phyloP scores from a whole-genome alignment of 2,888 invertebrate genomes.

The Sympetrum striolatum region DNA sequence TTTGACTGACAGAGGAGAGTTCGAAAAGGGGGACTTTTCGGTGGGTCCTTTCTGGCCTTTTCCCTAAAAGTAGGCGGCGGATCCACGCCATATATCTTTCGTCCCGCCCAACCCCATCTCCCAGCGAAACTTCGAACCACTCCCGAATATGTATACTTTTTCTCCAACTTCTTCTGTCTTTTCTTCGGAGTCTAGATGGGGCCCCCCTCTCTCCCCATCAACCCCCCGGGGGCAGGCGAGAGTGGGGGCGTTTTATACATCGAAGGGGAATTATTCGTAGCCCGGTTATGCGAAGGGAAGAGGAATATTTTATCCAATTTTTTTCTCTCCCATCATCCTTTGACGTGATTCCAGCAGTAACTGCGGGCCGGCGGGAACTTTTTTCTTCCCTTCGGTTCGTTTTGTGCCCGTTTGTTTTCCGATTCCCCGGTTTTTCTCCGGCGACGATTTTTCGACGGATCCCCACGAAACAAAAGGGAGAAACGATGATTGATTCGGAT shows the following conservation, averaged over 20 bases:
- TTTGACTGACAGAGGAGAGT: constrained; percentile 34
- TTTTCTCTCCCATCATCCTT: background rate
- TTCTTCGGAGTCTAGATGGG: background rate
- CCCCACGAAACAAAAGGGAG: background rate
- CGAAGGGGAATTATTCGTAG: background rate
- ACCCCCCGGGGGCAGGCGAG: background rate
- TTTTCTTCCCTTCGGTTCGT: background rate
- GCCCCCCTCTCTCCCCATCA: background rate
- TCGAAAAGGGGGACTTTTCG: background rate
- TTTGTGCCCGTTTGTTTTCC: background rate
- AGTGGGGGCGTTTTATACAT: background rate
- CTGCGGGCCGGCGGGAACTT: background rate
- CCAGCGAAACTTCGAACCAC: constrained; percentile 11
- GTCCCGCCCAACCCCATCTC: background rate
- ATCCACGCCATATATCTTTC: constrained; percentile 36
- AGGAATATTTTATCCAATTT: background rate
- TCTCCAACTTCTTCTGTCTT: background rate
- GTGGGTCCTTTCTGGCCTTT: background rate
- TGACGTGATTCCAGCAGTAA: background rate
- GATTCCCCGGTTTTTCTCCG: background rate
- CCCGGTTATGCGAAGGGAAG: background rate
- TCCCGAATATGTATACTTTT: background rate
- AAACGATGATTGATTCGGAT: background rate
- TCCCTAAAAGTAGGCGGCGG: constrained; percentile 32
- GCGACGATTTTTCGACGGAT: background rate